Evolutionary conservation across 2,797 vertebrate species (phyloP).

Genomic region (Oreochromis mossambicus): DNA sequence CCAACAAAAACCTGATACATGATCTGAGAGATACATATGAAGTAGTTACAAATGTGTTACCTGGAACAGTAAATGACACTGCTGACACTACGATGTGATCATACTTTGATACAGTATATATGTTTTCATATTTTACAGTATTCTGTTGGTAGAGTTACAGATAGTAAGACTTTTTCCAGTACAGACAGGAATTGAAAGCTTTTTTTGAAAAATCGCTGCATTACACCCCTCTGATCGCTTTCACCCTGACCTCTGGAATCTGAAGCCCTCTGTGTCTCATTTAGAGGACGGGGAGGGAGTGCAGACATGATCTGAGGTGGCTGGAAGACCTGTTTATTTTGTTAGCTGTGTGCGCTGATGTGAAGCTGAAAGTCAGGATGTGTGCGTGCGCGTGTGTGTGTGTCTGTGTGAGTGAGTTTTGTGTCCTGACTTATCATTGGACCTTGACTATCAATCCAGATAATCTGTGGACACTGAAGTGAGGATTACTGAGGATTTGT

Average conservation of each 20-base stretch:
- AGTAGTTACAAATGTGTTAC: not conserved
- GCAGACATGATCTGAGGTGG: constrained; percentile 16
- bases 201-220: constrained; percentile 10
- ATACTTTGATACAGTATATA: not conserved
- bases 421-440: constrained; percentile 4
- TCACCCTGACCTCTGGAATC: constrained; percentile 48
- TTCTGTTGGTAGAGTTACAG: not conserved
- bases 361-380: constrained; percentile 13
- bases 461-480: constrained; percentile 27
- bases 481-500: constrained; percentile 48
- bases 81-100: not conserved
- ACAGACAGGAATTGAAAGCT: not conserved
- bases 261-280: constrained; percentile 35
- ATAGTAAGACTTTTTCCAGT: not conserved
- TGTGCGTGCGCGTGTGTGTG: not conserved
- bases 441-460: constrained; percentile 7
- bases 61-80: not conserved
- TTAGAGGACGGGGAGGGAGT: constrained; percentile 16
- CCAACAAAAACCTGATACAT: not conserved
- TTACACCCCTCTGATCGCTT: not conserved
- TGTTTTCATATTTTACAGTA: not conserved
- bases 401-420: not conserved
- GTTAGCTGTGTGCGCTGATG: constrained; percentile 59
- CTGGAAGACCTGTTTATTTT: constrained; percentile 50
- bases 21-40: not conserved